phyloP scores from a whole-genome alignment of 2,797 vertebrate genomes.

The Melanotaenia trifasciata region DNA sequence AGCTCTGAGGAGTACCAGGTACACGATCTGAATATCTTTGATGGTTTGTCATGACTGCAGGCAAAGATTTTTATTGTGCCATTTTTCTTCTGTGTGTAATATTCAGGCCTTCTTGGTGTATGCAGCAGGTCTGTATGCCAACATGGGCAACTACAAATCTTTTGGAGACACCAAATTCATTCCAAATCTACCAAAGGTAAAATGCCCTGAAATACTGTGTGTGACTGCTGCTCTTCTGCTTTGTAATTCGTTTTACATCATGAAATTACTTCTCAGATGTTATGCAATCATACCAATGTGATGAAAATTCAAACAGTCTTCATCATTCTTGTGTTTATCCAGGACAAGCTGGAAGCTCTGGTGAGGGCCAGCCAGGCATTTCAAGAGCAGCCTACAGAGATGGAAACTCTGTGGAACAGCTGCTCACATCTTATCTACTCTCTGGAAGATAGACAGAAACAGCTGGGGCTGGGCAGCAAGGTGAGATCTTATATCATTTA shows the following conservation, averaged over 20 bases:
- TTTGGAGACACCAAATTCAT: conserved; percentile 96
- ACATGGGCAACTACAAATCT: conserved; percentile 98
- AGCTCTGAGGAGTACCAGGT: conserved; percentile 92
- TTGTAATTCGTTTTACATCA: neutral
- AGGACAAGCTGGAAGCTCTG: conserved; percentile 91
- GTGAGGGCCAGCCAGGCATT: conserved; percentile 88
- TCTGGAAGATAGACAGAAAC: conserved; percentile 87
- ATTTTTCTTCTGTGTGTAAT: conserved; percentile 6
- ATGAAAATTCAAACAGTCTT: neutral
- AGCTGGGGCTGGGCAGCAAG: conserved; percentile 89
- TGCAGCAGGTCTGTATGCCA: conserved; percentile 90
- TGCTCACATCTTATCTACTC: conserved; percentile 88
- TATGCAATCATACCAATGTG: neutral
- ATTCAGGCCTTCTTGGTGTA: conserved; percentile 91
- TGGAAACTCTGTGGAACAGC: conserved; percentile 85
- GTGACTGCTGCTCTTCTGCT: neutral
- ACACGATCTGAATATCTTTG: neutral
- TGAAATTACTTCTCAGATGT: neutral
- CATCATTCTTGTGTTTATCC: conserved; percentile 21
- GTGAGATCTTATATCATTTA: conserved; percentile 62
- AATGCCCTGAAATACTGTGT: neutral
- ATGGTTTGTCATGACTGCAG: neutral
- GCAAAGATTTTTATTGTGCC: neutral
- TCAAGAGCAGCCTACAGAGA: conserved; percentile 81
- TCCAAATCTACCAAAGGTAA: conserved; percentile 91